A percentile compares a stretch with the other conserved stretches of the same genome.
These are phyloP conservation scores for Perca schrenkii DNA, from an alignment of 2,113 vertebrate species.

Conservation along the genomic window DNA sequence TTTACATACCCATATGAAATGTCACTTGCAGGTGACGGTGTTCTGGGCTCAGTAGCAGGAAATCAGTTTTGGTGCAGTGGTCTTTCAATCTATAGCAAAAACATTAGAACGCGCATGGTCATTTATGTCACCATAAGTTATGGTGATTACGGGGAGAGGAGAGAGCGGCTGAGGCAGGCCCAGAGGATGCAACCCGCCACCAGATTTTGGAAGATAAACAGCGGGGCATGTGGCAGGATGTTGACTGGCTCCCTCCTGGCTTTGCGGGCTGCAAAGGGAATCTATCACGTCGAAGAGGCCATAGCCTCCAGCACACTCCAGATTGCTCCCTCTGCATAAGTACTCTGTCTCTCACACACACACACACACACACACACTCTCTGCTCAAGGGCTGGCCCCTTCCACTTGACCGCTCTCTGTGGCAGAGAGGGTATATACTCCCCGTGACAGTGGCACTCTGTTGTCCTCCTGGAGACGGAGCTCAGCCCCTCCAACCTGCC, in stretches of 20 bases:
- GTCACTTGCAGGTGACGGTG: constrained; percentile 12
- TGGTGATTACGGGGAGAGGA: constrained; percentile 58
- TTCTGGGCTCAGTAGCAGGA: constrained; percentile 25
- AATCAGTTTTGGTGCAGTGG: constrained; percentile 28
- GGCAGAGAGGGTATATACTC: constrained; percentile 70
- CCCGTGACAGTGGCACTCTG: constrained; percentile 72
- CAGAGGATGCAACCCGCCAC: constrained; percentile 59
- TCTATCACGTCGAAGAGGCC: constrained; percentile 78
- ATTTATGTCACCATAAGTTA: constrained; percentile 73
- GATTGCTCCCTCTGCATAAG: constrained; percentile 70
- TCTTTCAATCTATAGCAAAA: constrained; percentile 39
- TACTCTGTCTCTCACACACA: constrained; percentile 40
- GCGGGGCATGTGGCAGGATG: constrained; percentile 70
- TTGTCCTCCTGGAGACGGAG: constrained; percentile 73
- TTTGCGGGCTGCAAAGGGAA: constrained; percentile 74
- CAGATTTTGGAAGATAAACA: constrained; percentile 77
- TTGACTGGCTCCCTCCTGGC: constrained; percentile 70
- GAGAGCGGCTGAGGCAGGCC: constrained; percentile 43
- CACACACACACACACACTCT: constrained; percentile 51
- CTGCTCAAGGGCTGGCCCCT: constrained; percentile 70
- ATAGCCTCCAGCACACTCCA: constrained; percentile 75
- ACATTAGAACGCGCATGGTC: constrained; percentile 37
- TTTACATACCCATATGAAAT: constrained; percentile 65
- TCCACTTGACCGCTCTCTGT: constrained; percentile 78
- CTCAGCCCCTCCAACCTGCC: constrained; percentile 67